Evolutionary conservation across 2,888 invertebrate species (phyloP).

Genomic region (Acrocera orbiculus): DNA sequence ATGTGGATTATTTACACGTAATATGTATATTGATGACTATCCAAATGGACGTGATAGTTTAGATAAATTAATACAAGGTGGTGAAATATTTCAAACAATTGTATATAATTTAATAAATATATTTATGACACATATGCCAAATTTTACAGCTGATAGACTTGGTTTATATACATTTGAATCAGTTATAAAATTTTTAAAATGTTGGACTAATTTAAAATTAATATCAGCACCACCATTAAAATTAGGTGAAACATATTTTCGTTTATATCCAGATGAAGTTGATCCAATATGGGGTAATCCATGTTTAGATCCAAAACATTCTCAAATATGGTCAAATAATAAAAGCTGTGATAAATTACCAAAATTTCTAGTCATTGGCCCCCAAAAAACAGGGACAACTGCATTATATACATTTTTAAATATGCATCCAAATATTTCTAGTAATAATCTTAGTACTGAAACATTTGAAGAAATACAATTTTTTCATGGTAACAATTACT

Average conservation of each 20-base stretch:
- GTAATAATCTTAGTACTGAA: conserved; percentile 75
- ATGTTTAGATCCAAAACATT: conserved; percentile 71
- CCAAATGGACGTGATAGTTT: conserved; percentile 85
- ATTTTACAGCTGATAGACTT: conserved; percentile 94
- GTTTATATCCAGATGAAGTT: conserved; percentile 79
- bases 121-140: conserved; percentile 99
- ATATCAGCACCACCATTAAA: conserved; percentile 77
- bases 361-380: conserved; percentile 88
- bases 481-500: conserved; percentile 95
- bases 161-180: conserved; percentile 96
- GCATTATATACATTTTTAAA: conserved; percentile 91
- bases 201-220: conserved; percentile 92
- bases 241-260: conserved; percentile 87
- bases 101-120: conserved; percentile 96
- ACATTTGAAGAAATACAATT: conserved; percentile 99
- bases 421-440: conserved; percentile 81
- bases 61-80: conserved; percentile 85
- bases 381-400: conserved; percentile 98
- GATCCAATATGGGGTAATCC: conserved; percentile 90
- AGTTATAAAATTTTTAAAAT: conserved; percentile 85
- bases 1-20: conserved; percentile 96
- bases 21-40: conserved; percentile 80
- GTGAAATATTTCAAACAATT: conserved; percentile 93
- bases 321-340: conserved; percentile 84
- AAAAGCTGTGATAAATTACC: conserved; percentile 89